Base-by-base conservation (phyloP, 2,888 invertebrate species). In the Mythimna impura region DNA sequence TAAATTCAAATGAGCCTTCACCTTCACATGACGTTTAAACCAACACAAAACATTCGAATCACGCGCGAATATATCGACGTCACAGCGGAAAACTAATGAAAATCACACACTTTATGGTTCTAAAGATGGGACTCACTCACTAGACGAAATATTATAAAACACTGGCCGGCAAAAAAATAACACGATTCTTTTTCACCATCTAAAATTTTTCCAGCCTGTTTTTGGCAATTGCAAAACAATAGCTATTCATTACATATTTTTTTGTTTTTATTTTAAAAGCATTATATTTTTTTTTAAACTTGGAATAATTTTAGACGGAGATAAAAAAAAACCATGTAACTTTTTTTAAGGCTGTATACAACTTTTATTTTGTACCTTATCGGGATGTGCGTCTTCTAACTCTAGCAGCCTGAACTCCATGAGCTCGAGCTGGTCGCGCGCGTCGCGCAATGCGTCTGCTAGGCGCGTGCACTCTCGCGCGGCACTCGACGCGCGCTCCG, bases 371-470 rank as follows among this genome's bases (percentile, higher is more conserved):
- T 50, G 9, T 81, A 95, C 96, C 95, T 96, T 96, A 86, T 96
- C 96, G 76, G 97, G 97, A 85, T 94, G 92, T 77, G 96, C 96
- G 92, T 97, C 98, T 92, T 98, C 98, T 86, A 98, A 94, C 93
- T 98, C 98, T 83, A 98, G 95, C 84, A 98, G 96, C 65, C 98
- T 96, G 96, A 98, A 98, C 95, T 98, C 98, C 91, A 98, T 96
- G 83, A 98, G 96, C 93, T 98, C 98, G 92, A 98, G 97, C 91
- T 98, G 98, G 91, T 98, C 98, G 85, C 97, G 97, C 88, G 98
- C 96, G 93, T 98, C 98, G 84, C 97, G 97, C 81, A 97, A 94
- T 90, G 98, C 98, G 88, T 97, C 97, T 87, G 97, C 93, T 57
- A 98, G 96, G 79, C 96, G 95, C 89, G 97, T 94, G 91, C 97